Base-by-base conservation (phyloP, 1,140 invertebrate genomes). In the Oncopeltus fasciatus region DNA sequence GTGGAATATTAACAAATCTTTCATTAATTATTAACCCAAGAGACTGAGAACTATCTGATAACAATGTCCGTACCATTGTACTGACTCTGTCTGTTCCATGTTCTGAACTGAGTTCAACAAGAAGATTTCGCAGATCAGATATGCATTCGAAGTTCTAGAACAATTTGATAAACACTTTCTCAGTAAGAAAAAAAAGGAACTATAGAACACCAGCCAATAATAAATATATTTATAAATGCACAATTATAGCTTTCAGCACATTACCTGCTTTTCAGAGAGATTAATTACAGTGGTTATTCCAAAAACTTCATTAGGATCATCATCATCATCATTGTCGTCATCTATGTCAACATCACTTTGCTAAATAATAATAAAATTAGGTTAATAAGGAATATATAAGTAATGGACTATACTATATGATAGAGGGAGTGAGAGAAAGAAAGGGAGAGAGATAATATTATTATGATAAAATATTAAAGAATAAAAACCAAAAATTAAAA, bases 1-100 rank as follows among this genome's bases (percentile, higher is more conserved):
- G 79, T 2, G 91, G 90, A 72, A 95, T 90, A 74, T 95, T 95
- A 26, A 93, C 77, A 69, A 92, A 91, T 66, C 90, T 74, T 71
- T 90, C 87, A 69, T 86, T 89, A 18, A 90, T 78, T 5, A 90
- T 69, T 2, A 88, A 76, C 11, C 85, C 87, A 20, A 88, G 69
- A 61, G 78, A 74, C 14, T 72, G 72, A 20, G 72, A 72, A 5
- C 77, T 71, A 70, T 78, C 72, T 21, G 76, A 72, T 2, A 86
- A 69, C 9, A 83, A 70, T 61, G 75, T 71, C 49, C 75, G 73
- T 29, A 83, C 74, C 56, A 74, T 70, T 2, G 70, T 62, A 21
- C 75, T 73, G 20, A 72, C 69, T 26, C 78, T 62, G 63, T 77
- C 73, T 20, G 71, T 71, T 8, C 76, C 80, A 70, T 82, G 75